Evolutionary conservation across 2,113 vertebrate species (phyloP).

Genomic region (Chaetops frenatus): DNA sequence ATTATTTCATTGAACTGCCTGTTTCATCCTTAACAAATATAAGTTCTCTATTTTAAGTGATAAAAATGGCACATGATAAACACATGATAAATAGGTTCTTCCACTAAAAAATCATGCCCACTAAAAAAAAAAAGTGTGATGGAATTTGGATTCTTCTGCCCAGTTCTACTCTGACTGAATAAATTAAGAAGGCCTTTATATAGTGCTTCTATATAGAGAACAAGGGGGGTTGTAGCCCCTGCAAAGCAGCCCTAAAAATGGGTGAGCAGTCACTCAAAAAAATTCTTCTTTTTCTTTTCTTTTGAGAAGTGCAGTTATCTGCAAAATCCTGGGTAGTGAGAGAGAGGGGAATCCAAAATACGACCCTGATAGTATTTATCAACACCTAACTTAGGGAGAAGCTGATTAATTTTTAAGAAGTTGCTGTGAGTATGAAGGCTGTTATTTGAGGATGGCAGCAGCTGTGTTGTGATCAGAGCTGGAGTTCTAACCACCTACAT

Average conservation of each 20-base stretch:
- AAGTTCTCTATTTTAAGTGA: background rate
- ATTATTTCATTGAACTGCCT: background rate
- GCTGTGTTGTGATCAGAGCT: slow-evolving; percentile 30
- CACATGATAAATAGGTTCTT: background rate
- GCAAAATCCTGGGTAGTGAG: background rate
- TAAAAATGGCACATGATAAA: background rate
- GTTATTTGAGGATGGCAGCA: slow-evolving; percentile 16
- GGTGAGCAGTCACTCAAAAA: background rate
- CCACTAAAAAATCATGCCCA: background rate
- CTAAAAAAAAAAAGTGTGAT: background rate
- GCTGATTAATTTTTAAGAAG: background rate
- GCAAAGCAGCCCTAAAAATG: background rate
- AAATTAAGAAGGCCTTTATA: background rate
- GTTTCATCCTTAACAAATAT: background rate
- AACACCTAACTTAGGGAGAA: slow-evolving; percentile 6
- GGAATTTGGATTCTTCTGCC: background rate
- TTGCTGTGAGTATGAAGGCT: background rate
- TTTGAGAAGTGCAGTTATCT: background rate
- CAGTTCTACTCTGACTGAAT: background rate
- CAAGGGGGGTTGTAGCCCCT: background rate
- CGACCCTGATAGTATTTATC: slow-evolving; percentile 1
- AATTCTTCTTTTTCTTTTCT: background rate
- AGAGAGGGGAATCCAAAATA: background rate
- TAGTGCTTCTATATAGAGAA: background rate
- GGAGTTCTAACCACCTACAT: background rate